These are phyloP conservation scores for Himantopus leucocephalus DNA, from an alignment of 2,113 vertebrate genomes.

Conservation along the genomic window DNA sequence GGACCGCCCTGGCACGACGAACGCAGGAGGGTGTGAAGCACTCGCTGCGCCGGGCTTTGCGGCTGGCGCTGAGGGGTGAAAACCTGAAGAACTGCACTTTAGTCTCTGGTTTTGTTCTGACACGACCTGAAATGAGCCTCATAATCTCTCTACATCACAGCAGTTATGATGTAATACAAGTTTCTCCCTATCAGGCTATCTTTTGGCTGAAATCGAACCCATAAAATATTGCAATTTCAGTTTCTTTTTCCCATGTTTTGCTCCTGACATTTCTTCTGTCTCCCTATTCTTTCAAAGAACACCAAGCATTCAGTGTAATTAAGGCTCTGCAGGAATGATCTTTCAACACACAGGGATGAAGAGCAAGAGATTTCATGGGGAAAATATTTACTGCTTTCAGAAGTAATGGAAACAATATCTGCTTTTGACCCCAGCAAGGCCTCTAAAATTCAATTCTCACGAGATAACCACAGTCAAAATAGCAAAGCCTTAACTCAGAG, in stretches of 20 bases:
- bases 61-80: neutral
- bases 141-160: neutral
- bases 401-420: neutral
- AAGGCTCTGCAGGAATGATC: neutral
- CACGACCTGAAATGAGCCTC: neutral
- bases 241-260: neutral
- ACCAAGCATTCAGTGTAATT: neutral
- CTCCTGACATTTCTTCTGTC: neutral
- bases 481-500: constrained; percentile 41
- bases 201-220: neutral
- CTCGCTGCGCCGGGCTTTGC: neutral
- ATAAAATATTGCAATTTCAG: neutral
- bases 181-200: neutral
- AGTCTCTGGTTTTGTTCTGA: neutral
- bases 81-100: neutral
- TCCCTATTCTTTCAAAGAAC: neutral
- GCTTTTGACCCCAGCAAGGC: neutral
- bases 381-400: neutral
- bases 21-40: neutral
- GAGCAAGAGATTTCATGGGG: neutral
- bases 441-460: neutral
- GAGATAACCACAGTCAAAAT: constrained; percentile 18
- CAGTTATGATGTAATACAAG: neutral
- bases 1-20: too few relatives aligned
- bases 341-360: neutral